A percentile compares a stretch with the other conserved stretches of the same genome.
phyloP scores from a whole-genome alignment of 2,888 invertebrate species.

The Harpalus rubripes region DNA sequence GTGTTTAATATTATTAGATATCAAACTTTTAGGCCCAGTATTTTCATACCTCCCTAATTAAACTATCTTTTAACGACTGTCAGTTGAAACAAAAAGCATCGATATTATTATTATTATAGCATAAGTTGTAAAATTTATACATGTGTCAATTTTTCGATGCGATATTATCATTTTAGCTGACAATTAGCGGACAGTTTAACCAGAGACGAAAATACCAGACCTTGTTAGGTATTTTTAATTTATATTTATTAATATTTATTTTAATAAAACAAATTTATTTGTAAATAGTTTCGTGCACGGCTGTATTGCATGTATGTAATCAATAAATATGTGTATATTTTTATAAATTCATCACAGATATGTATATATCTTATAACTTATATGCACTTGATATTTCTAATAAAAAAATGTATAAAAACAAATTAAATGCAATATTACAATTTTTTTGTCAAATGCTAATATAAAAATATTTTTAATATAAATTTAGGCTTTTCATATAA shows the following conservation, averaged over 20 bases:
- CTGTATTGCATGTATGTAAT: too few relatives aligned
- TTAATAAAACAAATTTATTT: not conserved
- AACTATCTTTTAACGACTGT: too few relatives aligned
- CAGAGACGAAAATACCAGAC: not conserved
- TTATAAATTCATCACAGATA: constrained; percentile 62
- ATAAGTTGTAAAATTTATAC: too few relatives aligned
- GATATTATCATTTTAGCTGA: too few relatives aligned
- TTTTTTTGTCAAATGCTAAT: not conserved
- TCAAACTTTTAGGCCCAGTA: too few relatives aligned
- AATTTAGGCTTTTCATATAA: not conserved
- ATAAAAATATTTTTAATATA: constrained; percentile 30
- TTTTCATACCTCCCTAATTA: too few relatives aligned
- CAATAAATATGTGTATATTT: constrained; percentile 23
- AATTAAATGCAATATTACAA: not conserved
- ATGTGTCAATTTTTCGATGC: too few relatives aligned
- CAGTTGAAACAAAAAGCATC: too few relatives aligned
- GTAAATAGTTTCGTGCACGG: not conserved
- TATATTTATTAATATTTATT: too few relatives aligned
- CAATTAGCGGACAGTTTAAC: too few relatives aligned
- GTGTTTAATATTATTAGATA: too few relatives aligned
- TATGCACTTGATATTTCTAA: constrained; percentile 1
- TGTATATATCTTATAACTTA: constrained; percentile 8
- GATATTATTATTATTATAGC: too few relatives aligned
- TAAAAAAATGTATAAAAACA: not conserved
- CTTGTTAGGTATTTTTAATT: not conserved